phyloP scores from a whole-genome alignment of 2,888 invertebrate genomes.

The Metellina segmentata region DNA sequence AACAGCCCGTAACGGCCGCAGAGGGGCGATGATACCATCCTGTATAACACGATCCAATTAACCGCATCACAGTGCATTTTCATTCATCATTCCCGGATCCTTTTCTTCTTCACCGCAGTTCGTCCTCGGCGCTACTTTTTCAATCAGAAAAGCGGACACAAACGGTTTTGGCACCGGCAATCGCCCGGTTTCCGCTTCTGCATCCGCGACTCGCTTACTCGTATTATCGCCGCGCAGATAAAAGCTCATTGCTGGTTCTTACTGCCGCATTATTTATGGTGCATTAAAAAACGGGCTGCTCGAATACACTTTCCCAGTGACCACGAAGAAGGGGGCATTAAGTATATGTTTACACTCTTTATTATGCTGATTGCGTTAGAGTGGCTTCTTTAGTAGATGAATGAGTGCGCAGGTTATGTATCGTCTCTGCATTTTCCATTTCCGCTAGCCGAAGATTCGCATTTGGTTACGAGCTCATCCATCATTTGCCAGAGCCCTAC shows the following conservation, averaged over 20 bases:
- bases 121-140: conserved; percentile 17
- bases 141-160: conserved; percentile 25
- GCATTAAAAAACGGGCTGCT: not conserved
- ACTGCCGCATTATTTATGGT: conserved; percentile 8
- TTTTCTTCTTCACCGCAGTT: conserved; percentile 8
- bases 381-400: not conserved
- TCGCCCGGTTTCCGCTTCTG: conserved; percentile 54
- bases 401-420: no score
- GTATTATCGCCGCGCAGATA: conserved; percentile 61
- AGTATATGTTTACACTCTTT: conserved; percentile 7
- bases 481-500: no score
- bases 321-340: not conserved
- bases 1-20: not conserved
- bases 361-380: conserved; percentile 10
- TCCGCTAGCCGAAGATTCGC: no score
- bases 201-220: conserved; percentile 64
- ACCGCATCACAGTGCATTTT: conserved; percentile 20
- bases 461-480: no score
- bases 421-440: no score
- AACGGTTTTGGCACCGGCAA: conserved; percentile 18
- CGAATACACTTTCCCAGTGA: not conserved
- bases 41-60: not conserved
- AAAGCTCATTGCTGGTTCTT: conserved; percentile 16
- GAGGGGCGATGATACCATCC: not conserved
- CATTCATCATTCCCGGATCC: conserved; percentile 20